Base-by-base conservation (phyloP, 2,797 vertebrate species). In the Enteromius radiatus region DNA sequence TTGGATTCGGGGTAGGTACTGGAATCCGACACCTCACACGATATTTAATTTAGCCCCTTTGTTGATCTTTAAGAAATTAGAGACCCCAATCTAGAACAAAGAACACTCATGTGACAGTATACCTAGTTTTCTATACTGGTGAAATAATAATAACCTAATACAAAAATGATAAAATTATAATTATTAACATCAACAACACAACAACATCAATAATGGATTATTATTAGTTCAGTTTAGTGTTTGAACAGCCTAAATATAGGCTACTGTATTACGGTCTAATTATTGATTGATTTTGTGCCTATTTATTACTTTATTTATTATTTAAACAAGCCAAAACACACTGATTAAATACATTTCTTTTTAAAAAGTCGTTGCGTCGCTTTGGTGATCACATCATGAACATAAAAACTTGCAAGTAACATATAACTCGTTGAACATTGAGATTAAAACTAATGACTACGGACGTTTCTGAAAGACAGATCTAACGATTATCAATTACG, bases 21-120 rank as follows among this genome's bases (percentile, higher is more conserved):
- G 76, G 41, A 85, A 85, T 80, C 47, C 68, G 84, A 89, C 81
- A 71, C 83, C 61, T 41, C 68, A 41, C 28, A 47, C 45, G 82
- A 81, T 83, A 74, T 65, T 81, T 78, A 87, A 87, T 76, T 21
- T 38, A 69, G 67, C 63, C 71, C 61, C 33, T 86, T 83, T 78
- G 69, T 85, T 76, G 80, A 56, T 64, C 28, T 28, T 79, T 28
- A 36, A 65, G 76, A 54, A 85, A 82, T 82, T 59, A 47, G 75
- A 49, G 12, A 81, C 80, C 88, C 74, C 12, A 54, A 67, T 82
- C 63, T 56, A 15, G 63, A 76, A 33, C 68, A 68, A 74, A 68
- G 33, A 61, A 63, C 54, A 77, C 17, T 49, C 28, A 23, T 76
- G 43, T 84, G 26, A 19, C 28, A 33, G 17, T 33, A 64, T 4